Evolutionary conservation across 2,113 vertebrate species (phyloP), one percentile per base, ranked within the genome.

Genomic region (Rhodinocichla rosea): DNA sequence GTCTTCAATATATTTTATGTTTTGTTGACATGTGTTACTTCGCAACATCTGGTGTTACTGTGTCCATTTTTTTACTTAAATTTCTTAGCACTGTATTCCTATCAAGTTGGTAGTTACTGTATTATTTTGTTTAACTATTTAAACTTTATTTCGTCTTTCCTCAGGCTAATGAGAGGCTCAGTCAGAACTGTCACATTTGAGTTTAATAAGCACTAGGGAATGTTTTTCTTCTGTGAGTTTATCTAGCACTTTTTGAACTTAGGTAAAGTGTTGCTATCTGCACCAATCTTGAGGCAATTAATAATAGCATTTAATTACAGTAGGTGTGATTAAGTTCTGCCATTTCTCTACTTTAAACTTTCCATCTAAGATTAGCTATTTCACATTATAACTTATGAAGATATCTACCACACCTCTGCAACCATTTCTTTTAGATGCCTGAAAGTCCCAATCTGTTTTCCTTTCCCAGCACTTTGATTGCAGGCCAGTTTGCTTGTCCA

Each of bases 1-100:
- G 7, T 35, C 32, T 78, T 74, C 44, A 44, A 40, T 45, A 13
- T 39, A 39, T 65, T 93, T 91, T 37, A 13, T 18, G 6, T 50
- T 81, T 70, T 14, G 0, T 50, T 55, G 28, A 14, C 6, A 42
- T 44, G 0, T 1, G 4, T 64, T 78, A 20, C 2, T 4, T 69
- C 13, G 53, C n/a, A 83, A 30, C 0, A 0, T 49, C 12, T 63
- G 22, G 16, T 56, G 15, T 63, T 50, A 13, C 9, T 45, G 19
- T 37, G 12, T 30, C 52, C 9, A 24, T 15, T 63, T 18, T 63
- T 16, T 16, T 6, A 44, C 22, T 79, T 63, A 2, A 28, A 27
- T 52, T 73, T 76, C 15, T 55, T 80, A 52, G 14, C 40, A 52
- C 27, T 44, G 2, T 22, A 45, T 50, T 77, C 13, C 11, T 7